A percentile compares a stretch with the other conserved stretches of the same genome.
Evolutionary conservation across 2,797 vertebrate species (phyloP).

Genomic region (Mionectes olivaceus): DNA sequence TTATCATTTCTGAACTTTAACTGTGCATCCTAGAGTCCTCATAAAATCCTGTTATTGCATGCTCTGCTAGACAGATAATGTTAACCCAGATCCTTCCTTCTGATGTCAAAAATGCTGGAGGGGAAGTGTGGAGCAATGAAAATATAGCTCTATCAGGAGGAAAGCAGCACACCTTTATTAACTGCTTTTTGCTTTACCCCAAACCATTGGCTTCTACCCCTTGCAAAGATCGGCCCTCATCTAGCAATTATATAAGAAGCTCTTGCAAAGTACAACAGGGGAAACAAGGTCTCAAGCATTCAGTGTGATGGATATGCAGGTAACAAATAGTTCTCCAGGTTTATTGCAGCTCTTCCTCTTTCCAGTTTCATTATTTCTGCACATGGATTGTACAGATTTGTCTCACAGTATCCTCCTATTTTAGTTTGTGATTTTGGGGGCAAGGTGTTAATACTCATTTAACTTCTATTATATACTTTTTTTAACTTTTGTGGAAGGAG

Average conservation of each 20-base stretch:
- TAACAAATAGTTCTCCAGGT: not conserved
- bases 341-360: not conserved
- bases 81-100: not conserved
- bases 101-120: not conserved
- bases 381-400: not conserved
- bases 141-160: not conserved
- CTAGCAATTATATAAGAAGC: not conserved
- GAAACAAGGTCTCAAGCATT: not conserved
- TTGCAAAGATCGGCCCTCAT: not conserved
- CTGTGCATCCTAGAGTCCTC: not conserved
- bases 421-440: not conserved
- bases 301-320: not conserved
- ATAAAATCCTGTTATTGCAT: not conserved
- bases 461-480: not conserved
- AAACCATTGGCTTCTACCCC: not conserved
- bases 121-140: not conserved
- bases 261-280: not conserved
- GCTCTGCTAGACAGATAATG: not conserved
- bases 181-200: not conserved
- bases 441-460: not conserved
- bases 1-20: not conserved
- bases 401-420: not conserved
- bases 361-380: not conserved
- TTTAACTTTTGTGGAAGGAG: not conserved
- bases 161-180: not conserved